Base-by-base conservation (phyloP, 2,797 vertebrate species). In the Danio albolineatus region DNA sequence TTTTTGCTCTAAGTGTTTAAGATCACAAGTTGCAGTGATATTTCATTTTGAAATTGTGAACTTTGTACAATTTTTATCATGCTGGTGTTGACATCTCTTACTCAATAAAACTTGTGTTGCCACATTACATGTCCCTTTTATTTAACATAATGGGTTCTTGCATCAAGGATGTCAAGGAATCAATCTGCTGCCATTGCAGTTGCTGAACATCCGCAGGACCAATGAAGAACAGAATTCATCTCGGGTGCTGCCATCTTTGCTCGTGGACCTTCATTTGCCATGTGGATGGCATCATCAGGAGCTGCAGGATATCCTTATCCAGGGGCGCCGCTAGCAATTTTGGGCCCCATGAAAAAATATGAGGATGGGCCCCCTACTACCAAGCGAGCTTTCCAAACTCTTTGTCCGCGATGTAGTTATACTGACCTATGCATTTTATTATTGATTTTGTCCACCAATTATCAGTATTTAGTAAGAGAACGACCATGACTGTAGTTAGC, bases 41-140 rank as follows among this genome's bases (percentile, higher is more conserved):
- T 95, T 96, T 98, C 92, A 96, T 97, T 96, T 98, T 97, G 93
- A 96, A 96, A 96, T 97, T 94, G 98, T 99, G 97, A 96, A 96
- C 94, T 98, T 98, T 98, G 96, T 99, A 98, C 95, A 95, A 95
- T 97, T 96, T 98, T 96, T 97, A 95, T 98, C 96, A 97, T 97
- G 97, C 97, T 97, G 96, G 95, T 98, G 97, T 98, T 96, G 95
- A 96, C 96, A 98, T 97, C 96, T 97, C 96, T 97, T 96, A 97
- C 96, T 98, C 96, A 98, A 98, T 98, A 98, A 96, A 96, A 91
- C 91, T 94, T 94, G 96, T 96, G 96, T 98, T 97, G 95, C 95
- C 95, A 85, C 62, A 81, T 56, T 28, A 28, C 46, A 69, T 36
- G 61, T 57, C 53, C 73, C 53, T 13, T 67, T 66, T 56, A 48